A percentile compares a stretch with the other conserved stretches of the same genome.
These are phyloP conservation scores for Cyprinodon tularosa DNA, from an alignment of 2,113 vertebrate species.

Conservation along the genomic window DNA sequence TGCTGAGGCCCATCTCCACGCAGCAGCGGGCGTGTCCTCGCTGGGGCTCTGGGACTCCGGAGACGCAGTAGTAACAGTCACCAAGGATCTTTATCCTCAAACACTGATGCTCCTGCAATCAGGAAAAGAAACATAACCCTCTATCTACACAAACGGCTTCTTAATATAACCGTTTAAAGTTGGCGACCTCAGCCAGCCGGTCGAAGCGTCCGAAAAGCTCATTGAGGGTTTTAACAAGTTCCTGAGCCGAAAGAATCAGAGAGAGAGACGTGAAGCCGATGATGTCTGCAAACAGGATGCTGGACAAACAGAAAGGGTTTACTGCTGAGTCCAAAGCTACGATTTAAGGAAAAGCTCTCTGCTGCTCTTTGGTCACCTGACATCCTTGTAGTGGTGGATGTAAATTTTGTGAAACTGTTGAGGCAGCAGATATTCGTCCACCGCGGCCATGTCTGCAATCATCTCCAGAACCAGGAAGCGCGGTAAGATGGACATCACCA, in stretches of 20 bases:
- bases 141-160: not conserved
- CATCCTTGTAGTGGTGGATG: slow-evolving; percentile 74
- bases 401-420: slow-evolving; percentile 76
- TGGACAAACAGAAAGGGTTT: not conserved
- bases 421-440: slow-evolving; percentile 59
- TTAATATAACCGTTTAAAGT: not conserved
- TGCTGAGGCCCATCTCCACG: slow-evolving; percentile 93
- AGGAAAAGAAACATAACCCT: not conserved
- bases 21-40: slow-evolving; percentile 91
- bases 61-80: slow-evolving; percentile 93
- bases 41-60: slow-evolving; percentile 90
- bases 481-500: slow-evolving; percentile 74
- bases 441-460: slow-evolving; percentile 63
- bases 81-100: slow-evolving; percentile 93
- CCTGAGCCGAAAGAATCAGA: slow-evolving; percentile 88
- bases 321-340: not conserved
- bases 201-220: slow-evolving; percentile 93
- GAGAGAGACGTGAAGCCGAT: slow-evolving; percentile 94
- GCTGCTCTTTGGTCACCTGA: slow-evolving; percentile 58
- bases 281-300: slow-evolving; percentile 79
- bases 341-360: not conserved
- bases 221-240: slow-evolving; percentile 89
- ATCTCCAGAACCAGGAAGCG: slow-evolving; percentile 73
- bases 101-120: slow-evolving; percentile 80
- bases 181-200: slow-evolving; percentile 87